Evolutionary conservation across 2,797 vertebrate species (phyloP).

Genomic region (Tapera naevia): DNA sequence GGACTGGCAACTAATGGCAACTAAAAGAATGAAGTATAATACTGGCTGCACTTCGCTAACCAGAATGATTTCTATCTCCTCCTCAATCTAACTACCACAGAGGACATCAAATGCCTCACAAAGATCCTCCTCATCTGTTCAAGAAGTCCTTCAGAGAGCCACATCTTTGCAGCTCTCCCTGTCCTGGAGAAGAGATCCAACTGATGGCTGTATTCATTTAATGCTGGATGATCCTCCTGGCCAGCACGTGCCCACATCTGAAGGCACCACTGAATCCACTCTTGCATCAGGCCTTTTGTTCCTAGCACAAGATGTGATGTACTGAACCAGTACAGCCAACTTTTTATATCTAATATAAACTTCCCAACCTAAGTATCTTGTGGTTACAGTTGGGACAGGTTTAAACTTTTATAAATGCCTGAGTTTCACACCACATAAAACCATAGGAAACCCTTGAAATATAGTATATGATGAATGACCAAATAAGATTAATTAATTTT

Average conservation of each 20-base stretch:
- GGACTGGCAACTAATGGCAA: background rate
- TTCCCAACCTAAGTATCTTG: background rate
- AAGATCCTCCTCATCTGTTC: background rate
- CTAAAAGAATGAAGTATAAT: background rate
- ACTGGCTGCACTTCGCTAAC: background rate
- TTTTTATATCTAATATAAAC: rapidly evolving
- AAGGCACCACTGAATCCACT: background rate
- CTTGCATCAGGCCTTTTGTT: background rate
- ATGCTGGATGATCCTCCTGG: rapidly evolving
- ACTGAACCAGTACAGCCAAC: background rate
- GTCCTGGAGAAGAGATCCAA: rapidly evolving
- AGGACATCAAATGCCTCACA: background rate
- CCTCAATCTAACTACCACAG: rapidly evolving
- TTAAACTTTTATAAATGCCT: rapidly evolving
- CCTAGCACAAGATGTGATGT: rapidly evolving
- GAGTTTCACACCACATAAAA: background rate
- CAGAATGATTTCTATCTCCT: background rate
- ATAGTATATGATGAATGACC: background rate
- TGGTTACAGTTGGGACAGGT: background rate
- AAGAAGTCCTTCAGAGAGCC: background rate
- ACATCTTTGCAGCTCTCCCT: background rate
- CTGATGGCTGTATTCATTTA: too few relatives aligned
- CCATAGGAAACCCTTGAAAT: background rate
- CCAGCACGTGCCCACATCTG: rapidly evolving
- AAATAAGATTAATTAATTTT: background rate